These are phyloP conservation scores for Phorcus lineatus DNA, from an alignment of 2,888 invertebrate species.

Conservation along the genomic window DNA sequence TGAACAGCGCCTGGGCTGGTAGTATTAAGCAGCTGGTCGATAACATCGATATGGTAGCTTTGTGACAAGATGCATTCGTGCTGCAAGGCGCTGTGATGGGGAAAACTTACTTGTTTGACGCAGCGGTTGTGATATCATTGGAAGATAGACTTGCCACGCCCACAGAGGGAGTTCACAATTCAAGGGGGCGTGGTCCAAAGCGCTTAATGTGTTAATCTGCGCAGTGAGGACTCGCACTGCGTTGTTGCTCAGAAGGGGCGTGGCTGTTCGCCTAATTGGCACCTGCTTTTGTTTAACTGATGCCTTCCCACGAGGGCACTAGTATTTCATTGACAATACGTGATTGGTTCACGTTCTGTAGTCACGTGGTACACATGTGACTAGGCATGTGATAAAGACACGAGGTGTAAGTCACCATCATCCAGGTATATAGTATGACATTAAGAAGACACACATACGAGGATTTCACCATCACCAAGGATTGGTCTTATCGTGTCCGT, in stretches of 20 bases:
- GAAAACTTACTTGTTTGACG: not conserved
- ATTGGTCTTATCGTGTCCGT: not conserved
- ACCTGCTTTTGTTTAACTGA: constrained; percentile 11
- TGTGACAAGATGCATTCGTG: constrained; percentile 14
- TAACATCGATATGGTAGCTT: constrained; percentile 18
- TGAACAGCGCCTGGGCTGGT: constrained; percentile 6
- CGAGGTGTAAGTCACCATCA: not conserved
- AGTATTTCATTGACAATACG: constrained; percentile 3
- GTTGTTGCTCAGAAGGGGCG: constrained; percentile 23
- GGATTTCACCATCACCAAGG: constrained; percentile 1
- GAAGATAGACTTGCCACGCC: not conserved
- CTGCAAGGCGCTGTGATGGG: constrained; percentile 9
- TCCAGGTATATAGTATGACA: not conserved
- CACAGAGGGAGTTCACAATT: not conserved
- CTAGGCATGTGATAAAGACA: not conserved
- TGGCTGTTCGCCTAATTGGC: constrained; percentile 16
- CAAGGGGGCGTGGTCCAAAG: not conserved
- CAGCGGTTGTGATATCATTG: constrained; percentile 22
- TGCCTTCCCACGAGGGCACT: not conserved
- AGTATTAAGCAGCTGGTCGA: constrained; percentile 19
- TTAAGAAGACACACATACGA: not conserved
- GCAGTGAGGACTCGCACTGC: constrained; percentile 10
- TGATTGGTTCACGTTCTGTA: not conserved
- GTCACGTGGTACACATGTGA: constrained; percentile 10
- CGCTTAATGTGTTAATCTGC: not conserved